Evolutionary conservation across 2,113 vertebrate genomes (phyloP).

Genomic region (Gallinago paraguaiae): DNA sequence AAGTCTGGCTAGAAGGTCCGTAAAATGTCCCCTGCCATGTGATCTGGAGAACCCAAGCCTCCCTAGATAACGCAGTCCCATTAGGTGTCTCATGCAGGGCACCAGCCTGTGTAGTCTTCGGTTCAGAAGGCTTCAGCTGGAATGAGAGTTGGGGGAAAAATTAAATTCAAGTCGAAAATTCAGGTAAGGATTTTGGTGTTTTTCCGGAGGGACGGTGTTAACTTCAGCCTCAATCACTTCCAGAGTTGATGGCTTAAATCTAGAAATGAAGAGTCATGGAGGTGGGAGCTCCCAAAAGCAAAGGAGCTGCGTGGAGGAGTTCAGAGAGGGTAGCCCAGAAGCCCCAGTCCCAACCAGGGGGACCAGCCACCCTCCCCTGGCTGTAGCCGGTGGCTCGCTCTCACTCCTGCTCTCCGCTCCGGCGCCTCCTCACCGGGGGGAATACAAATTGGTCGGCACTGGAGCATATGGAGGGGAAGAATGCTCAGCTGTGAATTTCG

Average conservation of each 20-base stretch:
- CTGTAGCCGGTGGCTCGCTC: neutral
- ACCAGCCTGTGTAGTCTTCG: neutral
- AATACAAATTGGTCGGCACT: slow-evolving; percentile 42
- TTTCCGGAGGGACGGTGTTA: neutral
- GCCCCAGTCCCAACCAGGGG: neutral
- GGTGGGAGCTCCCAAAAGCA: neutral
- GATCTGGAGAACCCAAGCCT: neutral
- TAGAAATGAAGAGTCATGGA: neutral
- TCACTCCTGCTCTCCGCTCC: neutral
- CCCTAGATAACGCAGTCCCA: neutral
- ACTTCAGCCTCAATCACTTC: neutral
- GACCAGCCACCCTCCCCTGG: neutral
- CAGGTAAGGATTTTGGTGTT: neutral
- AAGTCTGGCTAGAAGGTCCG: neutral
- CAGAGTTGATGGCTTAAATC: neutral
- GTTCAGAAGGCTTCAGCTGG: neutral
- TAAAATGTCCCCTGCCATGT: neutral
- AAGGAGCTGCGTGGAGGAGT: neutral
- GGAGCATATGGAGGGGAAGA: slow-evolving; percentile 36
- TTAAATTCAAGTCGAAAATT: neutral
- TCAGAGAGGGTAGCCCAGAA: neutral
- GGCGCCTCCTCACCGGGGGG: neutral
- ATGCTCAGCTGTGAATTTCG: slow-evolving; percentile 41
- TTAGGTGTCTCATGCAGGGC: neutral
- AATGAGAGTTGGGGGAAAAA: neutral